Evolutionary conservation across 2,113 vertebrate species (phyloP), one percentile per base, ranked within the genome.

Genomic region (Lichenostomus cassidix): DNA sequence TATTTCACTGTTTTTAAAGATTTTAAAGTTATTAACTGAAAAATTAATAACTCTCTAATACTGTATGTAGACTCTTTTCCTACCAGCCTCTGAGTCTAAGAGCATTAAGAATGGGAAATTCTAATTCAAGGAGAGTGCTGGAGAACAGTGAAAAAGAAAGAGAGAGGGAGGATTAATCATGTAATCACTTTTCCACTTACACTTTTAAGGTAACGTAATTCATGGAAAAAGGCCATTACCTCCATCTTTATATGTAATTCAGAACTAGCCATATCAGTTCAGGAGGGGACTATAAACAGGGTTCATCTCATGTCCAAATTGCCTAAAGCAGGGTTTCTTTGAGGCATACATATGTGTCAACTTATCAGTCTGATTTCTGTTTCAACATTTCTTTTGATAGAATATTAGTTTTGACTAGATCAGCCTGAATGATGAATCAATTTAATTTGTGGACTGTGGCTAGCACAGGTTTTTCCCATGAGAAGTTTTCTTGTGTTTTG

Each of bases 11-110:
- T 89, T 37, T 80, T 52, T 3, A 63, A 95, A 86, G 59, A 94
- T 77, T 89, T 59, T 68, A 65, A 88, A 91, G 95, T 94, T 96
- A 94, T 92, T 96, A 70, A 90, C 69, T 82, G 87, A 95, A 96
- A 92, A 96, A 33, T 44, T 67, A 91, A 29, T 70, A 92, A 87
- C 71, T 87, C 79, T 86, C 74, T 79, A 87, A n/a, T 70, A 71
- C 69, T 70, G 42, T 31, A 42, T 15, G n/a, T 44, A 59, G 24
- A 94, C 44, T 67, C 37, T 88, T 94, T 67, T 87, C 55, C 35
- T 84, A 53, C 28, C 87, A 44, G 16, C 29, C 55, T 80, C 44
- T 63, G 37, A 89, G 33, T 31, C 24, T 53, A 82, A 68, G 28
- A 70, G 35, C 42, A 60, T 56, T 64, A 90, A 37, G 53, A 90